Evolutionary conservation across 2,113 vertebrate species (phyloP).

Genomic region (Piprites chloris): DNA sequence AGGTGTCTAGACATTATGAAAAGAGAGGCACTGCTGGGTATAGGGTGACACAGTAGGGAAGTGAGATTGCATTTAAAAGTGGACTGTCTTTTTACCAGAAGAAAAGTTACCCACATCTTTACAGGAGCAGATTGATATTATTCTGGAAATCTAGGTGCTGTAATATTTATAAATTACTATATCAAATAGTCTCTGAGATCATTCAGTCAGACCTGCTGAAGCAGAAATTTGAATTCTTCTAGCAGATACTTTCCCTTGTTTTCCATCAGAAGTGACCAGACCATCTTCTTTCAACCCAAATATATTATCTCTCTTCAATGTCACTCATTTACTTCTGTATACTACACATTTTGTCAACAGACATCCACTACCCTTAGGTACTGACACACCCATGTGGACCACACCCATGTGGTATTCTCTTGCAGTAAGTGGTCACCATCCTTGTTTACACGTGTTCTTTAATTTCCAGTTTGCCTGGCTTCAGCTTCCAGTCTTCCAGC

Average conservation of each 20-base stretch:
- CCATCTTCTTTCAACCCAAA: neutral
- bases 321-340: neutral
- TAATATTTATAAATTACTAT: neutral
- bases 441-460: neutral
- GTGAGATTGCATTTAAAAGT: neutral
- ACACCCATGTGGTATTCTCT: neutral
- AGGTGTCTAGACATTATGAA: conserved; percentile 46
- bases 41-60: neutral
- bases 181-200: neutral
- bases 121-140: neutral
- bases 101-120: neutral
- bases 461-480: neutral
- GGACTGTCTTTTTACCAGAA: neutral
- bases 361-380: neutral
- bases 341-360: neutral
- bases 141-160: neutral
- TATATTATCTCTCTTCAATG: neutral
- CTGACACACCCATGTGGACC: too few species aligned
- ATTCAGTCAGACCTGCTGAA: neutral
- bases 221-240: neutral
- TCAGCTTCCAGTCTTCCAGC: neutral
- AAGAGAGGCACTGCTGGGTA: neutral
- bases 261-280: neutral
- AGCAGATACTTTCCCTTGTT: neutral
- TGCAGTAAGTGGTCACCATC: neutral